A percentile compares a stretch with the other conserved stretches of the same genome.
Evolutionary conservation across 2,113 vertebrate species (phyloP).

Genomic region (Caretta caretta): DNA sequence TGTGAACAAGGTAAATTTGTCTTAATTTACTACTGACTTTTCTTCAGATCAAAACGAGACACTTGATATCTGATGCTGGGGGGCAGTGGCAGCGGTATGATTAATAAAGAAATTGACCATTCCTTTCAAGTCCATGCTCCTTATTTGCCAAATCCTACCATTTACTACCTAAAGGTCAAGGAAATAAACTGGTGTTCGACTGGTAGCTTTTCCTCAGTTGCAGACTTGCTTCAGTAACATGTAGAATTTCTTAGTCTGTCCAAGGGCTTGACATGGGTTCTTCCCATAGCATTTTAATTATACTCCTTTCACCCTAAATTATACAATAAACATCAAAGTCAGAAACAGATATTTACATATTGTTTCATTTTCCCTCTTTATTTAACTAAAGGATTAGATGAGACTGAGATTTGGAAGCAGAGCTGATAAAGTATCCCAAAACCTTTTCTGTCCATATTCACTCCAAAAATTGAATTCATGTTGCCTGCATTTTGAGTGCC

Average conservation of each 20-base stretch:
- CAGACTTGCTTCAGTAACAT: neutral
- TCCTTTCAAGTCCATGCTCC: rapidly evolving
- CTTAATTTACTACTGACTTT: neutral
- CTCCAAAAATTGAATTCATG: too few relatives aligned
- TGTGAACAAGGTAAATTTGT: neutral
- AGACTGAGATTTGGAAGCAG: too few relatives aligned
- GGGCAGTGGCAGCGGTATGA: neutral
- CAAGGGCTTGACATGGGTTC: neutral
- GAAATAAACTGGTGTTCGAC: neutral
- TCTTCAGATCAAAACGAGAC: neutral
- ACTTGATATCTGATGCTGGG: neutral
- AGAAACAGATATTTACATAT: too few relatives aligned
- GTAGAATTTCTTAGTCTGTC: neutral
- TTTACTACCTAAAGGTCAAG: neutral
- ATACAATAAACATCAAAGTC: too few relatives aligned
- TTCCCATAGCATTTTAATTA: neutral
- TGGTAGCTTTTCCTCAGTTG: neutral
- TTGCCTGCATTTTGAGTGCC: too few relatives aligned
- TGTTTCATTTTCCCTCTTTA: too few relatives aligned
- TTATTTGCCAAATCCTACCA: neutral
- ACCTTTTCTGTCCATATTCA: too few relatives aligned
- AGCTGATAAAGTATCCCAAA: too few relatives aligned
- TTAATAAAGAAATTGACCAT: neutral
- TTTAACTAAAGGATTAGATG: too few relatives aligned
- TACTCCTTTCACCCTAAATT: neutral